A percentile compares a stretch with the other conserved stretches of the same genome.
Conservation (phyloP, 2,113 vertebrate species). For the Ornithorhynchus anatinus region DNA sequence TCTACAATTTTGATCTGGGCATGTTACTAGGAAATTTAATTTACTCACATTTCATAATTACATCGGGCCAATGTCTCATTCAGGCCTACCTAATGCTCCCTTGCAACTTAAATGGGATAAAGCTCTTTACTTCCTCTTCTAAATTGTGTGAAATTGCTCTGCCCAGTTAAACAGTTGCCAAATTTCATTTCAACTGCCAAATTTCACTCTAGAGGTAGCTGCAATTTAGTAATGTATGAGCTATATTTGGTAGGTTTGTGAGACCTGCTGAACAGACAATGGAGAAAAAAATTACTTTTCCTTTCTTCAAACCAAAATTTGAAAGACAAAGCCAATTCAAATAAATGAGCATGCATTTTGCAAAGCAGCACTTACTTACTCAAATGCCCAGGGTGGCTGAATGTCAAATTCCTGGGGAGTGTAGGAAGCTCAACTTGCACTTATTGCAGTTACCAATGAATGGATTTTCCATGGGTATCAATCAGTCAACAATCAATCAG, state of each 20-base stretch:
- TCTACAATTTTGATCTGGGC: neutral
- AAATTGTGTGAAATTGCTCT: neutral
- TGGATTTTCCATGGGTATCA: too few relatives aligned
- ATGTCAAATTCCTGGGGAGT: too few relatives aligned
- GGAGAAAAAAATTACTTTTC: conserved; percentile 41
- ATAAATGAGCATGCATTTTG: conserved; percentile 14
- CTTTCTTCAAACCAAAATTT: conserved; percentile 6
- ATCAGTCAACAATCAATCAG: too few relatives aligned
- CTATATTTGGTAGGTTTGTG: neutral
- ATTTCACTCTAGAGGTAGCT: conserved; percentile 22
- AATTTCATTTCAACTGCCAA: conserved; percentile 20
- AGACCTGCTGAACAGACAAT: conserved; percentile 40
- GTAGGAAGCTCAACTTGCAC: too few relatives aligned
- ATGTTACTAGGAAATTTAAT: neutral
- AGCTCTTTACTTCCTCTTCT: neutral
- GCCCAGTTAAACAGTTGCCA: neutral
- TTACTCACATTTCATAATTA: neutral
- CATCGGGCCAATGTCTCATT: neutral
- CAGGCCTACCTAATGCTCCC: neutral
- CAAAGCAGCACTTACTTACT: too few relatives aligned
- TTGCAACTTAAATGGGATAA: neutral
- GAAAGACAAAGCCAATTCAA: conserved; percentile 25
- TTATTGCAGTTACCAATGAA: too few relatives aligned
- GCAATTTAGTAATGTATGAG: conserved; percentile 7
- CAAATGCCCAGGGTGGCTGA: too few relatives aligned